Evolutionary conservation across 2,888 invertebrate species (phyloP), one percentile per base, ranked within the genome.

Genomic region (Drosophila sordidapex): DNA sequence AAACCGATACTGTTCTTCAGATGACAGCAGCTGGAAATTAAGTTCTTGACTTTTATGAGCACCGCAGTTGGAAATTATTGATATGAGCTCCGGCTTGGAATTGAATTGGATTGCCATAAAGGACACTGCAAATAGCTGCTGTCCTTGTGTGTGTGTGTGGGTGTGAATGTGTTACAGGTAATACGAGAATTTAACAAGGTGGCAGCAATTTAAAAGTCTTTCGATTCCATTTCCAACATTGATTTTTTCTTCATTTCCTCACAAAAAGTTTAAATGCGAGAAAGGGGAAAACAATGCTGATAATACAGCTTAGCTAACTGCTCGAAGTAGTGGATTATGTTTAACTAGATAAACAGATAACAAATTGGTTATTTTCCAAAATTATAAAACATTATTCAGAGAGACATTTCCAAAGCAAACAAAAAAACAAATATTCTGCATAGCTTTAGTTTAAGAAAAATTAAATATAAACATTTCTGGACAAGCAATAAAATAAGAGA

Each of bases 1-100:
- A 87, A 89, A 89, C 48, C 74, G 88, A 85, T 79, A 89, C 89
- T 87, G 84, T 85, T 82, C 79, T 73, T 77, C 73, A 84, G 89
- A 82, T 70, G 84, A 84, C 86, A 74, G 81, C 85, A 85, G 89
- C 87, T 85, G 85, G 79, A 90, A 90, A 85, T 85, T 85, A 85
- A 85, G 85, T 85, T 88, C 90, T 88, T 86, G 85, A 86, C 90
- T 85, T 85, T 85, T 85, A 86, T 90, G 90, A 66, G 72, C 70
- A 70, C 79, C 90, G 75, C 89, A 90, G 67, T 81, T 87, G 71
- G 76, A 70, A 89, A 87, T 79, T 90, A 86, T 90, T 83, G 90
- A 90, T 85, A 85, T 88, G 89, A 70, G 81, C 62, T 65, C 31
- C 64, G 53, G 59, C 38, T 59, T 66, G 53, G 61, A 73, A 79